phyloP scores from a whole-genome alignment of 2,888 invertebrate species.

The Synanthedon formicaeformis region DNA sequence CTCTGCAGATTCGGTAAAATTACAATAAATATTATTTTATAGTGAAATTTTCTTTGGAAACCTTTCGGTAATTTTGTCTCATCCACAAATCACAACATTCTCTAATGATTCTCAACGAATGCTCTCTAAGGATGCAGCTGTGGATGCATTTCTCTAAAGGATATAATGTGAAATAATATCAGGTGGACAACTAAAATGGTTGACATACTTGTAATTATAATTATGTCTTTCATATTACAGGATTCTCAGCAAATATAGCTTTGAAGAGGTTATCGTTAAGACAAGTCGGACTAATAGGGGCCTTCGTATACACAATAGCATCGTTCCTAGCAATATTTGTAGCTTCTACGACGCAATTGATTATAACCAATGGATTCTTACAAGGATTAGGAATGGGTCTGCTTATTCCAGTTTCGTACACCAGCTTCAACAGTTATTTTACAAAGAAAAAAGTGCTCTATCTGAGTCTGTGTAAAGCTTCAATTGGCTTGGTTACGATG shows the following conservation, averaged over 20 bases:
- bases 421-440: conserved; percentile 81
- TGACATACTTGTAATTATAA: background rate
- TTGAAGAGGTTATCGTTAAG: conserved; percentile 75
- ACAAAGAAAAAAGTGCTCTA: conserved; percentile 77
- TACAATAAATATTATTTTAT: no score
- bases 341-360: conserved; percentile 71
- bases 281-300: conserved; percentile 75
- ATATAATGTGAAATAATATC: no score
- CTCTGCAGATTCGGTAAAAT: no score
- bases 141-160: background rate
- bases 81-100: no score
- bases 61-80: no score
- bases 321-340: conserved; percentile 75
- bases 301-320: conserved; percentile 72
- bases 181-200: background rate
- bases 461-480: conserved; percentile 77
- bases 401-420: conserved; percentile 78
- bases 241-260: conserved; percentile 76
- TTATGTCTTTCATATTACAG: conserved; percentile 44
- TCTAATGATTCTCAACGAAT: no score
- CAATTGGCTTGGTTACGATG: conserved; percentile 77
- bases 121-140: no score
- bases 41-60: no score
- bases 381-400: conserved; percentile 78
- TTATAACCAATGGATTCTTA: conserved; percentile 74